Conservation (phyloP, 2,888 invertebrate species). For the Apamea crenata region DNA sequence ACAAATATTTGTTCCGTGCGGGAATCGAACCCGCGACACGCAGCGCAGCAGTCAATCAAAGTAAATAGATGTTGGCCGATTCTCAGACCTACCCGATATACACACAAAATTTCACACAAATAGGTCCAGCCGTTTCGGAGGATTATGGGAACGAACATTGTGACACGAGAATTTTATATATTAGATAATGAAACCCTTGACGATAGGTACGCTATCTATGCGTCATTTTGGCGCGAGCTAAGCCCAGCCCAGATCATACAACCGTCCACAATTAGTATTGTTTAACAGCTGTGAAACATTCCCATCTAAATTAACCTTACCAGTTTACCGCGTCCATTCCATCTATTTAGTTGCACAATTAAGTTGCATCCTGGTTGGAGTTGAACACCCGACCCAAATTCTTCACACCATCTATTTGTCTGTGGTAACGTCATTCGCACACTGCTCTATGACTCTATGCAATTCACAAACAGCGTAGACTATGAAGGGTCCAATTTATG, state of each 20-base stretch:
- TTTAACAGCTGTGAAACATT: conserved; percentile 50
- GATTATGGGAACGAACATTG: too few species aligned
- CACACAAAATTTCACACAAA: too few species aligned
- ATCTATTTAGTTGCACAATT: conserved; percentile 66
- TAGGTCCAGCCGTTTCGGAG: too few species aligned
- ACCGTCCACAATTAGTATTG: conserved; percentile 36
- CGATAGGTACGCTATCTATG: background rate
- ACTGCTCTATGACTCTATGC: conserved; percentile 48
- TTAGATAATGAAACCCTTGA: background rate
- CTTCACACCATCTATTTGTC: conserved; percentile 66
- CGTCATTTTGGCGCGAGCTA: background rate
- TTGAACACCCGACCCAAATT: conserved; percentile 73
- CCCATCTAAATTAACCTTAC: conserved; percentile 57
- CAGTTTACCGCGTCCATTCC: conserved; percentile 48
- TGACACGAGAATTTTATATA: too few species aligned
- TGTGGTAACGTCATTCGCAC: conserved; percentile 61
- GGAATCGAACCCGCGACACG: too few species aligned
- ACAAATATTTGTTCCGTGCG: too few species aligned
- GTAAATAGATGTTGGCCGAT: too few species aligned
- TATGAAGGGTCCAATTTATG: conserved; percentile 54
- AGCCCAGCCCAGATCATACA: conserved; percentile 11
- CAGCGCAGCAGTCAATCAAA: too few species aligned
- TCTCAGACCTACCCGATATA: too few species aligned
- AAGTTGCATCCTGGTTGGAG: conserved; percentile 72
- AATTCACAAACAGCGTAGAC: conserved; percentile 52